phyloP scores from a whole-genome alignment of 1,140 invertebrate species.

The Glossosoma conforme region DNA sequence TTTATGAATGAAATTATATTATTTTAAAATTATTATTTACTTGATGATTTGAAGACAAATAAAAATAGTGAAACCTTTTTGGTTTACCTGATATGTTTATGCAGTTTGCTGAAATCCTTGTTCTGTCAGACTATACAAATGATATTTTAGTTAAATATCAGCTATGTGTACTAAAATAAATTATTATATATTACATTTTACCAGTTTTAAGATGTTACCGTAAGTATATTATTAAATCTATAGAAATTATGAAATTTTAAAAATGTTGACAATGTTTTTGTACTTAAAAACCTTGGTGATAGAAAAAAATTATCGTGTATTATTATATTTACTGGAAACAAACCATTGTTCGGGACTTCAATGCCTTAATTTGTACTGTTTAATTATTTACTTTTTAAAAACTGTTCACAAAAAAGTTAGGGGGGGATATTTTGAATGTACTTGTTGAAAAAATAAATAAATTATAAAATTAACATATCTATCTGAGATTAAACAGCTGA shows the following conservation, averaged over 20 bases:
- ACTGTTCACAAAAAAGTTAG: too few relatives aligned
- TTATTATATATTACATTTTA: conserved; percentile 16
- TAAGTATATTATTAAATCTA: conserved; percentile 29
- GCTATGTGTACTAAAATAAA: conserved; percentile 10
- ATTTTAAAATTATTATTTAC: too few relatives aligned
- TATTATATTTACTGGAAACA: conserved; percentile 14
- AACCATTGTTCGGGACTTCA: conserved; percentile 23
- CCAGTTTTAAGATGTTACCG: conserved; percentile 25
- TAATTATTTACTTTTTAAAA: conserved; percentile 7
- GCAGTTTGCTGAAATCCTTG: conserved; percentile 4
- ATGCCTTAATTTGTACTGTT: conserved; percentile 25
- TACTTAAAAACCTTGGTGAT: conserved; percentile 30
- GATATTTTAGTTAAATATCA: conserved; percentile 12
- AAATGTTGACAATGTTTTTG: conserved; percentile 32
- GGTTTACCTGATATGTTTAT: too few relatives aligned
- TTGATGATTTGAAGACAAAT: too few relatives aligned
- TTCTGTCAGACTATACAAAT: conserved; percentile 12
- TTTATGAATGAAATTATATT: too few relatives aligned
- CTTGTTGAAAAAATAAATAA: too few relatives aligned
- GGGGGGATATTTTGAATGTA: too few relatives aligned
- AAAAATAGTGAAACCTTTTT: too few relatives aligned
- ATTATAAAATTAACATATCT: too few relatives aligned
- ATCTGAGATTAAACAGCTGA: too few relatives aligned
- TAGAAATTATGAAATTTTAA: conserved; percentile 30
- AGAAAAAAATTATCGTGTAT: conserved; percentile 6